Base-by-base conservation (phyloP, 2,113 vertebrate species). In the Chauna torquata region DNA sequence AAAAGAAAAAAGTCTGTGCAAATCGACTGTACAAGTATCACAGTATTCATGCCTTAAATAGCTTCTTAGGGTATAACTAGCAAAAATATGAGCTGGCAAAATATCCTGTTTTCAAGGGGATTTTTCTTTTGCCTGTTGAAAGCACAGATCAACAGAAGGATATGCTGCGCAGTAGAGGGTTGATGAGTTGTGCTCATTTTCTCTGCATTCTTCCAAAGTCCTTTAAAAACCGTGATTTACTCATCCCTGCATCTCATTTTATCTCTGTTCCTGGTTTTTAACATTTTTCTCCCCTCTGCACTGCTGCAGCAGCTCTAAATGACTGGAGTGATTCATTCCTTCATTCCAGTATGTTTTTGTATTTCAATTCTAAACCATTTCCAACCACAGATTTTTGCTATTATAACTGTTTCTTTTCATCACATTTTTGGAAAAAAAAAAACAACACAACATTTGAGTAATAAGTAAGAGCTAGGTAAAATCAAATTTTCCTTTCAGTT, bases 291-390 rank as follows among this genome's bases (percentile, higher is more conserved):
- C 30, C 40, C 27, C 34, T 91, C 77, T 88, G 74, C 74, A 64
- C 78, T 92, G 86, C 96, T 96, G 80, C 86, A 87, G 74, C 61
- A 89, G 27, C 57, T 91, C 69, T 82, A 75, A 95, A 82, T 89
- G 69, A 40, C 92, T 82, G 1, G 61, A 84, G 36, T 86, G 86
- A 91, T 78, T 94, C 80, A 72, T 91, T 94, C 54, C 45, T 49
- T 85, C 82, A 28, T 87, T 91, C 66, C 40, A 44, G 14, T 52
- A 16, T 85, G 49, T 8, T 82, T 92, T 89, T 85, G 30, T 89
- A 40, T 92, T 88, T 91, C 92, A 82, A 4, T 86, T 82, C 61
- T 72, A 70, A 88, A 59, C n/a, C 23, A 6, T 78, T 94, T 91
- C 75, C 69, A 92, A 68, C 68, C 27, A 8, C 57, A 65, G 59